phyloP scores from a whole-genome alignment of 2,797 vertebrate species.

The Pangasius djambal region DNA sequence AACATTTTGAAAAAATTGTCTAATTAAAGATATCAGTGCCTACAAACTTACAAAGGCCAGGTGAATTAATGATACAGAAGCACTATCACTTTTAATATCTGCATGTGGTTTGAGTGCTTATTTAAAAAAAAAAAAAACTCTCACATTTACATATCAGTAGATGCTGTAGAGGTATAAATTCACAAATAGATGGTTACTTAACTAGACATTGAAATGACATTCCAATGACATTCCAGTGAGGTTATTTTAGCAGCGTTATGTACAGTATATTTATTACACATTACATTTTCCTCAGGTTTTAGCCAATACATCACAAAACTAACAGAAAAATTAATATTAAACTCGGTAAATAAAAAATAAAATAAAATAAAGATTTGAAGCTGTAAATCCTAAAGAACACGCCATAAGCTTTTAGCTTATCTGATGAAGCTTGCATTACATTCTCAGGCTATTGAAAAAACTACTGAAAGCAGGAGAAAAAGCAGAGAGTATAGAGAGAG shows the following conservation, averaged over 20 bases:
- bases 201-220: neutral
- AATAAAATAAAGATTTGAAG: neutral
- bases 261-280: neutral
- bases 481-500: neutral
- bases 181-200: neutral
- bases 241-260: neutral
- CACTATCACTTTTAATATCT: neutral
- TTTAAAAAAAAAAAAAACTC: neutral
- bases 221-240: neutral
- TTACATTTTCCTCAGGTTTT: neutral
- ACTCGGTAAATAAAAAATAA: neutral
- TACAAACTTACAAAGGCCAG: neutral
- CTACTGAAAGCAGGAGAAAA: neutral
- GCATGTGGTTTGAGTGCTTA: neutral
- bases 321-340: neutral
- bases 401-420: neutral
- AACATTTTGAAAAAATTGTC: neutral
- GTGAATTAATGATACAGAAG: neutral
- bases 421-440: neutral
- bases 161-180: neutral
- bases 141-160: neutral
- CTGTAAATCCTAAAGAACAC: neutral
- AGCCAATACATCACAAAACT: neutral
- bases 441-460: neutral
- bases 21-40: neutral